Evolutionary conservation across 2,113 vertebrate genomes (phyloP), one percentile per base, ranked within the genome.

Genomic region (Triplophysa dalaica): DNA sequence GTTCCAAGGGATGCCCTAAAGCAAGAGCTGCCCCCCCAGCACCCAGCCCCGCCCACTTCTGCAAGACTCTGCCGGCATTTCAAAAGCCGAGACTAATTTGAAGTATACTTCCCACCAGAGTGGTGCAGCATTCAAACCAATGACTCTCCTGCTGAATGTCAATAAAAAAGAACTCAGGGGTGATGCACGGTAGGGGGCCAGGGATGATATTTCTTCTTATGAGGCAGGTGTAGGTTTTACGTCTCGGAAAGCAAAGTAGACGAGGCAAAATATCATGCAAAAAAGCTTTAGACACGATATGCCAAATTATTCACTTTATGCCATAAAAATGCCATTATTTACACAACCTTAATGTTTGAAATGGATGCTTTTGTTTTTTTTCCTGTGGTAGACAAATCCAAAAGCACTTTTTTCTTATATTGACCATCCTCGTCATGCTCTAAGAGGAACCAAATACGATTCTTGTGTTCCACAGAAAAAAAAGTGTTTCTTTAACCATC

Each of bases 1-100:
- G 77, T 86, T 90, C 80, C 87, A 82, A 89, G 66, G 64, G 88
- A 89, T 82, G 85, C 88, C 91, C 88, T 85, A 65, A 22, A 89
- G 90, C 87, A 3, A 52, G 74, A 83, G 80, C 74, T 82, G 87
- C 86, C 79, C 81, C 74, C 48, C 54, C 26, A 87, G 84, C 58
- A 74, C 87, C 80, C 82, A 48, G 85, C 66, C 86, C 75, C 19
- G 64, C 66, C 84, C 86, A 83, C 83, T 89, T 90, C 78, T 85
- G 84, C 85, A 80, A 72, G 79, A 81, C 74, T 81, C 77, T 78
- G 70, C 85, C 84, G 85, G 79, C 67, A 81, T 78, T 90, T 90
- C 85, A 89, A 89, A 84, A 63, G 81, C 85, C 85, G 70, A 26
- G 60, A 77, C 85, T 68, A 90, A 89, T 84, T 82, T 83, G 75